Percentiles rank a stretch among this genome's conserved stretches.
Evolutionary conservation across 2,888 invertebrate genomes (phyloP).

Genomic region (Eudasyphora cyanicolor): DNA sequence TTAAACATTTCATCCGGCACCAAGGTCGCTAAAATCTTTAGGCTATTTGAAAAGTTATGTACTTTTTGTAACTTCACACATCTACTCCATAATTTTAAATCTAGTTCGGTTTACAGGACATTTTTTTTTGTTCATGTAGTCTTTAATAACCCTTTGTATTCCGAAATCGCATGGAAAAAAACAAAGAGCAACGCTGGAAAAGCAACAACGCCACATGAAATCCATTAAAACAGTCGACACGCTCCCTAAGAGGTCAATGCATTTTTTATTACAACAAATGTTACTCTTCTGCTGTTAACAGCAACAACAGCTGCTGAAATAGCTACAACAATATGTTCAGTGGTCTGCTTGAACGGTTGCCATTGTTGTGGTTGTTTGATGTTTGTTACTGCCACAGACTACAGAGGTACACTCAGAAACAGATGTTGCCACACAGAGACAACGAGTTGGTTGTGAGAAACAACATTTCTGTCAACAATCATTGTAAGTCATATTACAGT

Average conservation of each 20-base stretch:
- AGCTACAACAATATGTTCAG: constrained; percentile 10
- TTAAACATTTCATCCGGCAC: no score
- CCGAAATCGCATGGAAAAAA: background rate
- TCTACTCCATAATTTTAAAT: no score
- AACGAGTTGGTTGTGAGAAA: no score
- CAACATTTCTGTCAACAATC: no score
- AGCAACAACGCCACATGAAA: constrained; percentile 60
- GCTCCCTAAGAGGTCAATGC: constrained; percentile 65
- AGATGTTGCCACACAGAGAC: no score
- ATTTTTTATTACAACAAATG: constrained; percentile 65
- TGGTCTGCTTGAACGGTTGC: constrained; percentile 6
- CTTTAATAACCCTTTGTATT: background rate
- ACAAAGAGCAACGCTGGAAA: constrained; percentile 18
- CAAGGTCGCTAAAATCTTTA: no score
- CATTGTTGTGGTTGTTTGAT: constrained; percentile 29
- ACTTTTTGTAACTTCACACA: no score
- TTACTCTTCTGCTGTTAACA: constrained; percentile 8
- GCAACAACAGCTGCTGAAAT: background rate
- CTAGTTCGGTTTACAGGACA: no score
- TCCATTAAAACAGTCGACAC: constrained; percentile 65
- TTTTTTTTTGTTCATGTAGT: no score
- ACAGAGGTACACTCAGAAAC: no score
- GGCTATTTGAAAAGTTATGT: no score
- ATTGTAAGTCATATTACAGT: no score
- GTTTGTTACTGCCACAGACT: constrained; percentile 24